Evolutionary conservation across 2,113 vertebrate species (phyloP).

Genomic region (Variabilichromis moorii): DNA sequence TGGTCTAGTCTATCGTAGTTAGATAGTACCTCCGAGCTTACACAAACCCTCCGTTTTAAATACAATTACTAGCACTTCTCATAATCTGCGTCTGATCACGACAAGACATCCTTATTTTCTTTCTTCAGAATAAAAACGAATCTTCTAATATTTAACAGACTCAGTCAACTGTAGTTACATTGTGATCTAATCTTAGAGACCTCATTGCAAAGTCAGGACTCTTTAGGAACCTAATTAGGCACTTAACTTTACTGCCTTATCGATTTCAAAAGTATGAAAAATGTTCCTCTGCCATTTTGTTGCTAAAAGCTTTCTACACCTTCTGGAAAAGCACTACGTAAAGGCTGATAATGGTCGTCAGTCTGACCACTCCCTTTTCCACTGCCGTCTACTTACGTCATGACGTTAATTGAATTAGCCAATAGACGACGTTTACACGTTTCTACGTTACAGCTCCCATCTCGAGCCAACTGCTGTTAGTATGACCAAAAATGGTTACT

Average conservation of each 20-base stretch:
- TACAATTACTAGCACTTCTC: neutral
- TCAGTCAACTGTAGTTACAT: neutral
- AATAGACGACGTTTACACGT: neutral
- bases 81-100: neutral
- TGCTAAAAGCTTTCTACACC: neutral
- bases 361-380: neutral
- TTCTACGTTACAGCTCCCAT: slow-evolving; percentile 36
- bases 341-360: neutral
- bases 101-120: neutral
- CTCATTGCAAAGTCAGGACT: neutral
- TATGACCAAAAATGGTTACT: neutral
- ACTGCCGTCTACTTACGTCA: neutral
- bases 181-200: neutral
- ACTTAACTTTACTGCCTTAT: neutral
- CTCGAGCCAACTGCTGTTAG: neutral
- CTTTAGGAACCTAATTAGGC: neutral
- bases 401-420: neutral
- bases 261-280: neutral
- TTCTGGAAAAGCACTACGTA: neutral
- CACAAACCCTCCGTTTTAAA: neutral
- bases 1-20: rapidly evolving
- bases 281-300: neutral
- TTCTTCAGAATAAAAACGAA: neutral
- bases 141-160: neutral
- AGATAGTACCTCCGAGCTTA: neutral